Base-by-base conservation (phyloP, 2,888 invertebrate species). In the Drosophila monieri region DNA sequence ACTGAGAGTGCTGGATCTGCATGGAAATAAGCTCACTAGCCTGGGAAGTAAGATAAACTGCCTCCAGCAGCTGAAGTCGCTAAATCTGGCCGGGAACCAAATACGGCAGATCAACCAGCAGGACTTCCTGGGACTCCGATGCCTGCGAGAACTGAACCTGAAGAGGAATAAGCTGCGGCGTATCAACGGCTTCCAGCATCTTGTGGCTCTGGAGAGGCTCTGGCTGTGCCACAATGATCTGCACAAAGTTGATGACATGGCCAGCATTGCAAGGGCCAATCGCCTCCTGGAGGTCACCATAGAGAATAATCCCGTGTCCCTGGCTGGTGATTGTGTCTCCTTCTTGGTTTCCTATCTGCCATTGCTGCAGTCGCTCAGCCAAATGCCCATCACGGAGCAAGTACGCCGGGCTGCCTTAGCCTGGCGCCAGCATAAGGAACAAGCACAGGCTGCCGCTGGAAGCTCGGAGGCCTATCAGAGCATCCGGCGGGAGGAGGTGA, bases 21-120 rank as follows among this genome's bases (percentile, higher is more conserved):
- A 98, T 91, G 98, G 98, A 30, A 98, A 98, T 92, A 95, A 97
- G 92, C 96, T 98, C 76, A 92, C 93, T 32, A 84, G 80, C 15
- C 83, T 92, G 57, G 88, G 90, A 21, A 92, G 92, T 73, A 89
- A 91, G 64, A 90, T 92, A 68, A 91, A 91, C 46, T 95, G 95
- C 90, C 93, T 97, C 71, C 93, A 92, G 54, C 95, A 97, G 80
- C 92, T 98, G 53, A 96, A 98, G 92, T 97, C 98, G 12, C 93
- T 98, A 51, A 98, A 98, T 92, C 93, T 98, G 85, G 98, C 98
- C 49, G 98, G 98, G 23, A 98, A 98, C 92, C 96, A 96, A 90
- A 95, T 98, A 57, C 94, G 95, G 77, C 93, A 93, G 77, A 94
- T 98, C 57, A 95, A 95, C 47, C 93, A 93, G 68, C 94, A 94